A percentile compares a stretch with the other conserved stretches of the same genome.
These are phyloP conservation scores for Oopsacas minuta DNA, from an alignment of 37 sponge, comb jelly and placozoan genomes.

Conservation along the genomic window DNA sequence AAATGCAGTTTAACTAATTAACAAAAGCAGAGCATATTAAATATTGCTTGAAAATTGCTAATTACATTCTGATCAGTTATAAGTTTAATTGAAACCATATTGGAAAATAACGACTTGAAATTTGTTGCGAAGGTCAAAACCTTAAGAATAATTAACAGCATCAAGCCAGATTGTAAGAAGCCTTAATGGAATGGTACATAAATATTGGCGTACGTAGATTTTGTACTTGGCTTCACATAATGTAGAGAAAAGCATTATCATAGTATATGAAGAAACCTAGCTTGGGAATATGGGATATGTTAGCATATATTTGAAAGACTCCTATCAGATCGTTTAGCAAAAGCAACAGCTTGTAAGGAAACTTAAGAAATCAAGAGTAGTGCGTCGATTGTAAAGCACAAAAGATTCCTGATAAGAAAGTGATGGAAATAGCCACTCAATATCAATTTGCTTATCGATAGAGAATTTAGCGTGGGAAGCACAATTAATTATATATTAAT, in stretches of 20 bases:
- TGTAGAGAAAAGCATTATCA: background rate
- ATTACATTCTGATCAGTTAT: no score
- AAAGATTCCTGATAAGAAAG: background rate
- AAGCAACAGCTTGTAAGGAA: background rate
- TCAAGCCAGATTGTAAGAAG: background rate
- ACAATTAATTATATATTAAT: background rate
- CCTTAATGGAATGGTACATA: background rate
- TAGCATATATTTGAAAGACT: background rate
- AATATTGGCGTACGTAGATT: background rate
- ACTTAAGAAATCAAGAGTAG: background rate
- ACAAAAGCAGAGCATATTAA: no score
- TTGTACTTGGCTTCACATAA: conserved; percentile 2
- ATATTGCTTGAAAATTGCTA: no score
- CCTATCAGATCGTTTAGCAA: background rate
- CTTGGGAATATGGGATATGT: background rate
- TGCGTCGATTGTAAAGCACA: background rate
- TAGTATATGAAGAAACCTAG: background rate
- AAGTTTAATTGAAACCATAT: no score
- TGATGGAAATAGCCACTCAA: background rate
- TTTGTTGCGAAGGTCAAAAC: background rate
- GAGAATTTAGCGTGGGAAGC: conserved; percentile 6
- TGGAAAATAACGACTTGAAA: no score
- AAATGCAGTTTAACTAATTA: no score
- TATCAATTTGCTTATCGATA: background rate
- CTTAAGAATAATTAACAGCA: background rate